Percentiles rank a stretch among this genome's conserved stretches.
These are phyloP conservation scores for Osmerus mordax DNA, from an alignment of 2,113 vertebrate species.

Conservation along the genomic window DNA sequence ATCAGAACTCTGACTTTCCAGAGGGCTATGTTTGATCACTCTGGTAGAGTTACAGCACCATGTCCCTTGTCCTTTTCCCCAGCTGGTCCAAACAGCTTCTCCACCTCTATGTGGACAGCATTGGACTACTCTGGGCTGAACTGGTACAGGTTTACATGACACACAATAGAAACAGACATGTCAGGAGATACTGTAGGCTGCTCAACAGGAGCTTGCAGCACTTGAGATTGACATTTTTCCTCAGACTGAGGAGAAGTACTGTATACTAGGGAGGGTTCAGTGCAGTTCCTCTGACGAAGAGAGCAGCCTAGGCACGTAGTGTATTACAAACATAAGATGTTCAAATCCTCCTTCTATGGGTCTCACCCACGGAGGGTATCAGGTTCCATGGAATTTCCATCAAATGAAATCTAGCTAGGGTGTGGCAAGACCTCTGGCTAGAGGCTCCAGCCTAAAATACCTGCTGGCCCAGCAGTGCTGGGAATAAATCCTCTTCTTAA, in stretches of 20 bases:
- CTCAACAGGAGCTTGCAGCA: no score
- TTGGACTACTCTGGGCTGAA: no score
- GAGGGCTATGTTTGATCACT: slow-evolving; percentile 30
- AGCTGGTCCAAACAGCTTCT: no score
- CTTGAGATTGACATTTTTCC: no score
- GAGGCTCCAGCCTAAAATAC: slow-evolving; percentile 29
- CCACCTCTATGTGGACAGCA: no score
- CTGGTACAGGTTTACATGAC: no score
- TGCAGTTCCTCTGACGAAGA: slow-evolving; percentile 7
- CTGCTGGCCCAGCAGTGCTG: slow-evolving; percentile 8
- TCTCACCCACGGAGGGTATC: slow-evolving; percentile 37
- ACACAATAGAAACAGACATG: no score
- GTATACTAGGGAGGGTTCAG: background rate
- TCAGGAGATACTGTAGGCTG: no score
- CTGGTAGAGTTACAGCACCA: background rate
- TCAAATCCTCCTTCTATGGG: slow-evolving; percentile 36
- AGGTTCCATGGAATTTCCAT: slow-evolving; percentile 54
- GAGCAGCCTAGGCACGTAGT: slow-evolving; percentile 19
- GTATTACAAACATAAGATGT: slow-evolving; percentile 44
- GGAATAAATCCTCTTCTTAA: slow-evolving; percentile 16
- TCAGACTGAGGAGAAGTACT: no score
- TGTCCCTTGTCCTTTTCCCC: no score
- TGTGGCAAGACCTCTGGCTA: slow-evolving; percentile 36
- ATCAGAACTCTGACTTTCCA: slow-evolving; percentile 23
- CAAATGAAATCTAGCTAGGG: slow-evolving; percentile 58